Evolutionary conservation across 2,797 vertebrate species (phyloP), one percentile per base, ranked within the genome.

Genomic region (Acrossocheilus fasciatus): DNA sequence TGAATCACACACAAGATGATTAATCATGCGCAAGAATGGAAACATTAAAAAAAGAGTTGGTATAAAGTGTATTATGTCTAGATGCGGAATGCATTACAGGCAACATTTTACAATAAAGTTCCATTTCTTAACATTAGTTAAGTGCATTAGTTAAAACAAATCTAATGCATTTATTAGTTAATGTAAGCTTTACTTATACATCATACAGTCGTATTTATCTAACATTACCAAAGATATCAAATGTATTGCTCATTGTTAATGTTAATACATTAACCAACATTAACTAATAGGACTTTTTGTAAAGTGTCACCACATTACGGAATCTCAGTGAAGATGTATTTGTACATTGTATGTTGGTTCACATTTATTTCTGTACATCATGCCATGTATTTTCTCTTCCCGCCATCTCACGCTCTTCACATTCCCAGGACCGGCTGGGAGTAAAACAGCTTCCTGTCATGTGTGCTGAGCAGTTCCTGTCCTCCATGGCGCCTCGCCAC

Each of bases 371-470:
- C n/a, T 52, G 64, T 57, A 18, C 36, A 20, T n/a, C n/a, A 36
- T 26, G 23, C 54, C 36, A 26, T 78, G 36, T 26, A 59, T 79
- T 43, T 39, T 66, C 36, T 87, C 85, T 84, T 86, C 77, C 69
- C 82, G 74, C 57, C 82, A 85, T 90, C 64, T 85, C 64, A 59
- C 73, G 7, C 23, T 68, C 30, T 20, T 78, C 75, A 84, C 69
- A 84, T 86, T 89, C 80, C 73, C 52, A 15, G 43, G 52, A 66
- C 57, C 82, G 90, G 85, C 88, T 89, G 86, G 74, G 69, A 43
- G 45, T 73, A 83, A 86, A 87, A 86, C 81, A 86, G 83, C 85
- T 87, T 87, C 83, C 81, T 81, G 82, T 74, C 74, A 79, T 36
- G 74, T 69, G 43, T 81, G 69, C n/a, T 14, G 50, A 41, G 34